Base-by-base conservation (phyloP, 2,888 invertebrate species). In the Trachelus stipa region DNA sequence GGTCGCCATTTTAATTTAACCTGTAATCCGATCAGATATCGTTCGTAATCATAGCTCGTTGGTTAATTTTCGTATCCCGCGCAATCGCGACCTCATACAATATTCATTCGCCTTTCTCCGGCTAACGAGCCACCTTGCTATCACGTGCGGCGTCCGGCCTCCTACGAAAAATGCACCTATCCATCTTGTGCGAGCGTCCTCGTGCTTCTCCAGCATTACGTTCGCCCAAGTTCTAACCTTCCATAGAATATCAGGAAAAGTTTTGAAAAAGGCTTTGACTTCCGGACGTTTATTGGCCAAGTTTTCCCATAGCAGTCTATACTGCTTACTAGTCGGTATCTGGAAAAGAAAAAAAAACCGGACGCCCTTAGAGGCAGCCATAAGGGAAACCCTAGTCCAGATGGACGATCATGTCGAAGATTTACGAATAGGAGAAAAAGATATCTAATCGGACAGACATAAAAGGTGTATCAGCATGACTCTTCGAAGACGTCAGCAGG, bases 91-190 rank as follows among this genome's bases (percentile, higher is more conserved):
- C 31, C 71, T 71, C 71, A 30, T 71, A n/a, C 71, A 71, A 71
- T 71, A 71, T 71, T 71, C 30, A 71, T 71, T 71, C 34, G 71
- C 33, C 71, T 71, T 71, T 71, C 9, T 33, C 23, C 30, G 71
- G 23, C 15, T 34, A 71, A 71, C 30, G 71, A 71, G 31, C 11
- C 71, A 31, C 31, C 30, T 34, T 71, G 31, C 71, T 71, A 56
- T 56, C 23, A 56, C 23, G 40, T 23, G 56, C 23, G 0, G 56
- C 9, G 23, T 56, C 56, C 56, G 56, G 56, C 23, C 23, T 23
- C 23, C 23, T 56, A 15, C 56, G 12, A 9, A 56, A 56, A 56
- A 56, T 56, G 56, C 56, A 56, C 56, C 23, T 56, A 23, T 56
- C 23, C 56, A 23, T 56, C 56, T 56, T 56, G 15, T 9, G 9